Base-by-base conservation (phyloP, 2,113 vertebrate species). In the Oncorhynchus masou region DNA sequence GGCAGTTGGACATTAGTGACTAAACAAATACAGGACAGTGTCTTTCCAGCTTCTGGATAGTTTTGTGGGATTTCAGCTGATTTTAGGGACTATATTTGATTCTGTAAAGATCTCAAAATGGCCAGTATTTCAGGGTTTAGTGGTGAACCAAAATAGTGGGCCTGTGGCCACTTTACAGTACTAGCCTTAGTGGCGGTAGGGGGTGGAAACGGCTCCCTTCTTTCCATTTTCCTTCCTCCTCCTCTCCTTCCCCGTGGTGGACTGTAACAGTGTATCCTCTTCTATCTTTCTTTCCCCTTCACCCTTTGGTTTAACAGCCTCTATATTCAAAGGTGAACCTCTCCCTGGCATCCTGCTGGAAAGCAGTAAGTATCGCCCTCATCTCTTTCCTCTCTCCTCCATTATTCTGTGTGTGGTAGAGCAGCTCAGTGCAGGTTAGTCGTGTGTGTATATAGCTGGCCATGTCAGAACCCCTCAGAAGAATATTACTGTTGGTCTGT, bases 271-370 rank as follows among this genome's bases (percentile, higher is more conserved):
- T 51, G 49, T 54, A 54, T 11, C 45, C 39, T 27, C 39, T 71
- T 67, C 60, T 84, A 27, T 25, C 57, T 57, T 57, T 70, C 24
- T 79, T 82, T 68, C 72, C 74, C 70, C 45, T 79, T 71, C 76
- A 85, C 83, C 39, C 39, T 45, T 45, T 45, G 39, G 86, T 85
- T 85, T 81, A 84, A 73, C 87, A 92, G 91, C 81, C 4, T 66
- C 87, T 81, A 89, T 92, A 87, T 90, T 91, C 76, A 92, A 92
- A 91, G 87, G 86, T 87, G 90, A 92, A 90, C 77, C 90, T 90
- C 84, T 88, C 74, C 91, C 90, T 73, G 88, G 86, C 79, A 85
- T 77, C 76, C 73, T 91, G 54, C 81, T 89, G 77, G 86, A 88
- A 71, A 85, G 78, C 81, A 84, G 91, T 91, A 84, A 90, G 91